phyloP scores from a whole-genome alignment of 2,888 invertebrate species.

The Oscheius sp. region DNA sequence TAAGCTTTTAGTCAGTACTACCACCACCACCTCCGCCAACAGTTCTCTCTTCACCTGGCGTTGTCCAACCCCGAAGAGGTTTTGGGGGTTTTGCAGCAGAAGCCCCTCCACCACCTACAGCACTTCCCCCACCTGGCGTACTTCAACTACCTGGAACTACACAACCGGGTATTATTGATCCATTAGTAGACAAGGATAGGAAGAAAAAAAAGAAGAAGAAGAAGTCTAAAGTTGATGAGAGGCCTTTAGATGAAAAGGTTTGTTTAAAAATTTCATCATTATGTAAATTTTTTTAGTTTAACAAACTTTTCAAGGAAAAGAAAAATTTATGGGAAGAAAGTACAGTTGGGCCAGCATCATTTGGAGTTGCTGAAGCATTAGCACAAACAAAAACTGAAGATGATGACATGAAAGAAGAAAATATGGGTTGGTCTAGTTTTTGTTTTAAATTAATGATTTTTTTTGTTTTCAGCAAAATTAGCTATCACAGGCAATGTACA shows the following conservation, averaged over 20 bases:
- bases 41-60: background rate
- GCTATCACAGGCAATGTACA: slow-evolving; percentile 59
- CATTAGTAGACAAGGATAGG: background rate
- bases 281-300: slow-evolving; percentile 35
- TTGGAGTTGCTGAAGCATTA: slow-evolving; percentile 43
- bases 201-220: slow-evolving; percentile 19
- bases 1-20: background rate
- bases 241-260: background rate
- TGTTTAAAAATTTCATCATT: background rate
- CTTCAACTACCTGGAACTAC: background rate
- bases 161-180: background rate
- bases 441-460: background rate
- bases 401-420: slow-evolving; percentile 12
- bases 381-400: slow-evolving; percentile 34
- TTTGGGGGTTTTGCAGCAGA: slow-evolving; percentile 23
- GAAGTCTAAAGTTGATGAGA: background rate
- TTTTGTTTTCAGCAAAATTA: slow-evolving; percentile 29
- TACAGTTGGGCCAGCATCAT: slow-evolving; percentile 40
- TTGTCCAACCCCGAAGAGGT: background rate
- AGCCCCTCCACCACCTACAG: slow-evolving; percentile 1
- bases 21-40: slow-evolving; percentile 19
- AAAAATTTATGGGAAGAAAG: slow-evolving; percentile 42
- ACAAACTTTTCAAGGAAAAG: slow-evolving; percentile 37
- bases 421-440: background rate
- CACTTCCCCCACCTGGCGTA: slow-evolving; percentile 3